These are phyloP conservation scores for Hoplias malabaricus DNA, from an alignment of 2,113 vertebrate species.

Conservation along the genomic window DNA sequence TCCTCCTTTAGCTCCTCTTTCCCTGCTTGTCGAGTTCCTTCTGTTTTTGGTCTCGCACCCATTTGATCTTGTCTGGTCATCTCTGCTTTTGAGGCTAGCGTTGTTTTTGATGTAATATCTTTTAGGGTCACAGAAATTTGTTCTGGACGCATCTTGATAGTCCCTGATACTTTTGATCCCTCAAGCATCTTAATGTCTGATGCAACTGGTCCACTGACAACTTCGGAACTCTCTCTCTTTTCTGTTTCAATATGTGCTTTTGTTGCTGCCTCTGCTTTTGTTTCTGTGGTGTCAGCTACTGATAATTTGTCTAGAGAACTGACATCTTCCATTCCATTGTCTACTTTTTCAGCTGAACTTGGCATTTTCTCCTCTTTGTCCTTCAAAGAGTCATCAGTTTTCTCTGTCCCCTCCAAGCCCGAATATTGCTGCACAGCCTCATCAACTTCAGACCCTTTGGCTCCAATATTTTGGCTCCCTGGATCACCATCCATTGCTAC, in stretches of 20 bases:
- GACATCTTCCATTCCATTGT: neutral
- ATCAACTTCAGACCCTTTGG: neutral
- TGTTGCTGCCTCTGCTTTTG: neutral
- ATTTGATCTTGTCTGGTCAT: neutral
- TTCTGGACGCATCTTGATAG: neutral
- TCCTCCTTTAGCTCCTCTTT: neutral
- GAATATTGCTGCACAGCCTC: neutral
- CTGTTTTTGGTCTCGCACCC: neutral
- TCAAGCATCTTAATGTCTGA: neutral
- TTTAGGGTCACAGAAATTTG: neutral
- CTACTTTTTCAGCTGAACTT: neutral
- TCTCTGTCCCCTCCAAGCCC: constrained; percentile 6
- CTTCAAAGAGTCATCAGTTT: neutral
- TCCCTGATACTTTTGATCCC: neutral
- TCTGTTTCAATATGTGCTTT: neutral
- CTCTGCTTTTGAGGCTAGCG: neutral
- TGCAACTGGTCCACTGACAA: constrained; percentile 22
- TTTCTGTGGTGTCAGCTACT: neutral
- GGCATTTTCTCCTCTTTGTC: neutral
- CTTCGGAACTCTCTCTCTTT: neutral
- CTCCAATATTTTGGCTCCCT: neutral
- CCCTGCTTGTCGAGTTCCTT: neutral
- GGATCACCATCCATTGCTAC: constrained; percentile 38
- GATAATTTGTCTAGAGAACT: neutral
- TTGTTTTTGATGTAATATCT: neutral